Evolutionary conservation across 2,113 vertebrate species (phyloP).

Genomic region (Myotis brandtii): DNA sequence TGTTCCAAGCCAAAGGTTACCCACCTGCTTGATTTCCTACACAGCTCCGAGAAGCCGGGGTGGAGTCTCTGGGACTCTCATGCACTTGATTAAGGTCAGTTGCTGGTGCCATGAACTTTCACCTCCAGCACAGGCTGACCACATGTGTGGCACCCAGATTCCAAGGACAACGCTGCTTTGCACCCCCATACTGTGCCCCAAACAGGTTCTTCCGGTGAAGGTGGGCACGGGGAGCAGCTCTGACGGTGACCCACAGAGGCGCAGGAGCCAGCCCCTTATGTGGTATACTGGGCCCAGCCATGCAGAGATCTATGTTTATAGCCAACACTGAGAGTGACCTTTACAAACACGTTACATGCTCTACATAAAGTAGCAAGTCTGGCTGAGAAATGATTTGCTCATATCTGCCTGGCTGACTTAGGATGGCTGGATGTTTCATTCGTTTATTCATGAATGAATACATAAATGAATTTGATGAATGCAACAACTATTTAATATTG

Average conservation of each 20-base stretch:
- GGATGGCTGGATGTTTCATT: background rate
- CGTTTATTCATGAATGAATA: background rate
- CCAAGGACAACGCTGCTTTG: background rate
- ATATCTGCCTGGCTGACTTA: background rate
- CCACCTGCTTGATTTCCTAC: background rate
- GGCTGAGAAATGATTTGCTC: background rate
- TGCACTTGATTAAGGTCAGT: background rate
- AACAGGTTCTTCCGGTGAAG: background rate
- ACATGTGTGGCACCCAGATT: background rate
- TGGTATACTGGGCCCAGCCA: background rate
- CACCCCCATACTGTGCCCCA: background rate
- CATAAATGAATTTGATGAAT: background rate
- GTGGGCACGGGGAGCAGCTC: rapidly evolving
- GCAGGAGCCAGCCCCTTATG: background rate
- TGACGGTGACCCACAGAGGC: background rate
- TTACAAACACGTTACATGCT: conserved; percentile 21
- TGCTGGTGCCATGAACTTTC: background rate
- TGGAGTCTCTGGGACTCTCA: background rate
- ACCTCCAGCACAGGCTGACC: background rate
- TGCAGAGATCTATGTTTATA: background rate
- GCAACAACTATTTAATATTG: background rate
- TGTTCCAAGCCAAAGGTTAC: conserved; percentile 20
- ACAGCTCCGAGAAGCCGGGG: background rate
- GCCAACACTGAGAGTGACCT: background rate
- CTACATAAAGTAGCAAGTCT: background rate